A percentile compares a stretch with the other conserved stretches of the same genome.
phyloP scores from a whole-genome alignment of 2,888 invertebrate species.

The Opisthograptis luteolata region DNA sequence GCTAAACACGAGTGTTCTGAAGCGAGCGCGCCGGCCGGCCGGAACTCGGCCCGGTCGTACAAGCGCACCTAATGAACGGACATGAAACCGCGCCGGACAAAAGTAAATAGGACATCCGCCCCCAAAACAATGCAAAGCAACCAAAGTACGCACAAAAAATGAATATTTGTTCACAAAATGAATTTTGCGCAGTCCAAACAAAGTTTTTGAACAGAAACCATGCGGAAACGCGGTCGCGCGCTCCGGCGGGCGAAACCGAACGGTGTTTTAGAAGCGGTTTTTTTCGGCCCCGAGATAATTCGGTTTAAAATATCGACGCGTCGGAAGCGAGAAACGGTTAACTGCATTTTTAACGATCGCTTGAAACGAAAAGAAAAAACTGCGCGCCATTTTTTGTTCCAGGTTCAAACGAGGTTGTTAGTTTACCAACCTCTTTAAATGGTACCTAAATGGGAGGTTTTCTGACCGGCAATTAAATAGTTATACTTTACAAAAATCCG shows the following conservation, averaged over 20 bases:
- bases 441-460: too few relatives aligned
- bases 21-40: slow-evolving; percentile 36
- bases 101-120: slow-evolving; percentile 68
- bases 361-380: slow-evolving; percentile 3
- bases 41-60: slow-evolving; percentile 49
- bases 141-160: slow-evolving; percentile 54
- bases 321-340: slow-evolving; percentile 37
- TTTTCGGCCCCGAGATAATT: slow-evolving; percentile 42
- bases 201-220: slow-evolving; percentile 61
- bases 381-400: too few relatives aligned
- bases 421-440: too few relatives aligned
- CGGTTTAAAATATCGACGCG: slow-evolving; percentile 44
- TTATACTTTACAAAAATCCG: too few relatives aligned
- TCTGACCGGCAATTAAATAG: too few relatives aligned
- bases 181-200: slow-evolving; percentile 62
- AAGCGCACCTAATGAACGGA: slow-evolving; percentile 45
- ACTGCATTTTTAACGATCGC: slow-evolving; percentile 37
- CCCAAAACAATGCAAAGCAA: slow-evolving; percentile 67
- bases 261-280: slow-evolving; percentile 46
- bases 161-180: slow-evolving; percentile 63
- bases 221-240: slow-evolving; percentile 47
- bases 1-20: slow-evolving; percentile 38
- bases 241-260: slow-evolving; percentile 48
- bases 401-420: too few relatives aligned
- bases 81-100: slow-evolving; percentile 52